phyloP scores from a whole-genome alignment of 2,888 invertebrate genomes.

The Tenthredo livida region DNA sequence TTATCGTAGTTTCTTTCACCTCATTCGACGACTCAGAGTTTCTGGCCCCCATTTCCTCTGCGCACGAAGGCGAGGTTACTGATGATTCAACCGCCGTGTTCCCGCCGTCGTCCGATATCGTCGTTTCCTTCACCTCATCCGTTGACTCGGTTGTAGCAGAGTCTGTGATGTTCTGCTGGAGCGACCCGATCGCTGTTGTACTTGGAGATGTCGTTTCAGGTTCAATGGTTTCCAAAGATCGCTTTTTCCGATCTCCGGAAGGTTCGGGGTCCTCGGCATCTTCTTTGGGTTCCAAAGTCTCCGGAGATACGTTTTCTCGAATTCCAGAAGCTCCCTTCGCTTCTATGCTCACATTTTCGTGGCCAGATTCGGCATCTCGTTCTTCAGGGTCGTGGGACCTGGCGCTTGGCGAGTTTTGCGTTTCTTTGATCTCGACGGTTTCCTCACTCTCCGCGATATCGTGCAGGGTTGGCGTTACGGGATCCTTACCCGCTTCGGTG shows the following conservation, averaged over 20 bases:
- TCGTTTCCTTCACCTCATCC: slow-evolving; percentile 67
- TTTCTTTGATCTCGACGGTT: slow-evolving; percentile 51
- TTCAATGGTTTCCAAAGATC: slow-evolving; percentile 55
- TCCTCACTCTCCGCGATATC: slow-evolving; percentile 34
- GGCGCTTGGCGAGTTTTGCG: neutral
- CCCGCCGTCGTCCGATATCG: slow-evolving; percentile 60
- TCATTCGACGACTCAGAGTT: slow-evolving; percentile 64
- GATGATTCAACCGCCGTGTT: slow-evolving; percentile 48
- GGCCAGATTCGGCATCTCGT: slow-evolving; percentile 52
- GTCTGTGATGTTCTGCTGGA: slow-evolving; percentile 58
- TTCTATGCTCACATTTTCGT: neutral
- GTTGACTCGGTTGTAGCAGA: slow-evolving; percentile 60
- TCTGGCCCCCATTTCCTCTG: neutral
- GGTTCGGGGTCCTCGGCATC: slow-evolving; percentile 55
- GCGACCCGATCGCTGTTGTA: slow-evolving; percentile 22
- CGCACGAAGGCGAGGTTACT: slow-evolving; percentile 31
- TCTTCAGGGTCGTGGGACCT: slow-evolving; percentile 53
- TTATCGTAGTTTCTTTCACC: slow-evolving; percentile 64
- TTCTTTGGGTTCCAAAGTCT: slow-evolving; percentile 54
- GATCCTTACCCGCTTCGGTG: neutral
- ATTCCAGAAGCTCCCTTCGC: neutral
- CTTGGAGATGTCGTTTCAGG: slow-evolving; percentile 56
- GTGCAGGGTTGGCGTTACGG: neutral
- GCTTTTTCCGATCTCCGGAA: slow-evolving; percentile 37
- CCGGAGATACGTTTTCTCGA: slow-evolving; percentile 2